Conservation (phyloP, 1,140 invertebrate species). For the Camponotus floridanus region DNA sequence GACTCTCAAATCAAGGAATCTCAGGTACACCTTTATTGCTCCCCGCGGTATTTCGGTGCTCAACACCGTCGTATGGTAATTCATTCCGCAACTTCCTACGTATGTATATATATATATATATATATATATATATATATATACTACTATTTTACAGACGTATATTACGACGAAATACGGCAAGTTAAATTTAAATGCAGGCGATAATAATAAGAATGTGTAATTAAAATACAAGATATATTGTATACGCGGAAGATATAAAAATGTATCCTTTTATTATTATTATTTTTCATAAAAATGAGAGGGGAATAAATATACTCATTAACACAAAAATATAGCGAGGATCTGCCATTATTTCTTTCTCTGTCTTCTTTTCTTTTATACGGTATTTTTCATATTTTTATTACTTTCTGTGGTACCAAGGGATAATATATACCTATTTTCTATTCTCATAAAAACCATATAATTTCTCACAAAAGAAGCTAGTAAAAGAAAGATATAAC, state of each 20-base stretch:
- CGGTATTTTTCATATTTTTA: slow-evolving; percentile 14
- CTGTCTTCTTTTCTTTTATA: not conserved
- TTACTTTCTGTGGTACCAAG: not conserved
- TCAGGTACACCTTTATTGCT: slow-evolving; percentile 48
- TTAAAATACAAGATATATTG: not conserved
- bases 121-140: no score
- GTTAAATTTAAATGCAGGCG: not conserved
- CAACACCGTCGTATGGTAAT: slow-evolving; percentile 22
- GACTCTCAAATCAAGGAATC: slow-evolving; percentile 50
- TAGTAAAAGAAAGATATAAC: slow-evolving; percentile 13
- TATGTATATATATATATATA: no score
- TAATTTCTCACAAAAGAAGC: not conserved
- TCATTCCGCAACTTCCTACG: slow-evolving; percentile 7
- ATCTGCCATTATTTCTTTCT: not conserved
- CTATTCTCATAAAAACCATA: slow-evolving; percentile 30
- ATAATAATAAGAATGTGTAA: not conserved
- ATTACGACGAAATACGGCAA: not conserved
- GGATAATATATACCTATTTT: slow-evolving; percentile 27
- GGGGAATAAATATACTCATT: not conserved
- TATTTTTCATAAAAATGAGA: not conserved
- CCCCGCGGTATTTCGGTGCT: slow-evolving; percentile 11
- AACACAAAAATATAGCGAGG: not conserved
- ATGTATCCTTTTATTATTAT: not conserved
- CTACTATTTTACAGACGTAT: not conserved
- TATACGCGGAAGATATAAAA: not conserved